phyloP scores from a whole-genome alignment of 2,113 vertebrate genomes.

The Bos javanicus region DNA sequence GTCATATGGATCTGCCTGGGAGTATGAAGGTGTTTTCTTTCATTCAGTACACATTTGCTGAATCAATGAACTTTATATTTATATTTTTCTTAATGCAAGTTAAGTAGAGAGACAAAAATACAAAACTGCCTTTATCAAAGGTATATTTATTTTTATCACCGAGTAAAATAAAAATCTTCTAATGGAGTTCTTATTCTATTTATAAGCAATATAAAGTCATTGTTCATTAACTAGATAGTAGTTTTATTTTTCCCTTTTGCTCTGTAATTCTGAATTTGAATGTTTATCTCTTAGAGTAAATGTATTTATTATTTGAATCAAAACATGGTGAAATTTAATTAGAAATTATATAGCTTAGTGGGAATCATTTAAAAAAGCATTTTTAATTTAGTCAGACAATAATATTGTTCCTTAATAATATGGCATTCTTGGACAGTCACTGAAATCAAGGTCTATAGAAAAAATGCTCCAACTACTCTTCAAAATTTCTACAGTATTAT shows the following conservation, averaged over 20 bases:
- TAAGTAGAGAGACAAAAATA: conserved; percentile 13
- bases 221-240: conserved; percentile 34
- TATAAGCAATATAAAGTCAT: conserved; percentile 41
- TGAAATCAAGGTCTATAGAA: neutral
- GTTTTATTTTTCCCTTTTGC: neutral
- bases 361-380: neutral
- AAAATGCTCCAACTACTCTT: neutral
- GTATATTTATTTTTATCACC: conserved; percentile 16
- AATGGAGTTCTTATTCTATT: conserved; percentile 1
- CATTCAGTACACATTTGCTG: neutral
- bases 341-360: neutral
- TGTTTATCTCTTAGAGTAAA: conserved; percentile 24
- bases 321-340: conserved; percentile 23
- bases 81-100: neutral
- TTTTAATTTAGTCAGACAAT: neutral
- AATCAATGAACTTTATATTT: conserved; percentile 27
- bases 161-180: conserved; percentile 1
- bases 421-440: neutral
- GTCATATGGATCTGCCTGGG: neutral
- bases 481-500: neutral
- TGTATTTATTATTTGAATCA: conserved; percentile 32
- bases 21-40: neutral
- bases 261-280: neutral
- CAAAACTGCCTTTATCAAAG: neutral
- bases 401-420: neutral